Percentiles rank a stretch among this genome's conserved stretches.
These are phyloP conservation scores for Brenthis ino DNA, from an alignment of 2,888 invertebrate species.

Conservation along the genomic window DNA sequence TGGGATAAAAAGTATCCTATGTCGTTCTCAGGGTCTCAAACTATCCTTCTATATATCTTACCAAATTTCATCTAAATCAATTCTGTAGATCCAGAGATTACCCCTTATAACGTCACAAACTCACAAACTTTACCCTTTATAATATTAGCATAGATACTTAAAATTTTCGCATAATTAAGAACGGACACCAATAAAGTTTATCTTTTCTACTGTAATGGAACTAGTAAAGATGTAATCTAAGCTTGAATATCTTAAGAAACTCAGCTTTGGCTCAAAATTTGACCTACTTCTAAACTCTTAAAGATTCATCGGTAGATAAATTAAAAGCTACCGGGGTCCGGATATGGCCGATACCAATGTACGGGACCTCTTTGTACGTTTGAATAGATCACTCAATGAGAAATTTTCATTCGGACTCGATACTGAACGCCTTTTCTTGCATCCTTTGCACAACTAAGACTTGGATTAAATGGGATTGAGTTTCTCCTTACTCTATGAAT, in stretches of 20 bases:
- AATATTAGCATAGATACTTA: not conserved
- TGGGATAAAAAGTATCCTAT: too few relatives aligned
- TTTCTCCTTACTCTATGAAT: not conserved
- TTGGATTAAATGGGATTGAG: slow-evolving; percentile 8
- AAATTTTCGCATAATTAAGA: slow-evolving; percentile 16
- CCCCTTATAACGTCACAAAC: too few relatives aligned
- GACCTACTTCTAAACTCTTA: slow-evolving; percentile 24
- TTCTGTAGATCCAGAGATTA: too few relatives aligned
- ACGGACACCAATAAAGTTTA: slow-evolving; percentile 17
- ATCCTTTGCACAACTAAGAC: slow-evolving; percentile 11
- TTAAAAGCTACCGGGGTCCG: slow-evolving; percentile 24
- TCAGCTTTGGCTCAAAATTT: slow-evolving; percentile 9
- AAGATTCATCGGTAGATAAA: slow-evolving; percentile 26
- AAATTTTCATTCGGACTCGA: slow-evolving; percentile 16
- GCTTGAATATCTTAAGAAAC: slow-evolving; percentile 10
- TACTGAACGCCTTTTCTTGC: slow-evolving; percentile 12
- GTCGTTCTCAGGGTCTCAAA: too few relatives aligned
- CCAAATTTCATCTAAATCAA: too few relatives aligned
- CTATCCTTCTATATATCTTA: too few relatives aligned
- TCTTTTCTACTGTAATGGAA: slow-evolving; percentile 14
- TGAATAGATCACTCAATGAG: slow-evolving; percentile 21
- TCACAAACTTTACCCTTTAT: too few relatives aligned
- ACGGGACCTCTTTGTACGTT: slow-evolving; percentile 22
- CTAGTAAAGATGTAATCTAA: slow-evolving; percentile 12
- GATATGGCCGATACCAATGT: slow-evolving; percentile 13